Percentiles rank a stretch among this genome's conserved stretches.
These are phyloP conservation scores for Cybosia mesomella DNA, from an alignment of 2,888 invertebrate species.

Conservation along the genomic window DNA sequence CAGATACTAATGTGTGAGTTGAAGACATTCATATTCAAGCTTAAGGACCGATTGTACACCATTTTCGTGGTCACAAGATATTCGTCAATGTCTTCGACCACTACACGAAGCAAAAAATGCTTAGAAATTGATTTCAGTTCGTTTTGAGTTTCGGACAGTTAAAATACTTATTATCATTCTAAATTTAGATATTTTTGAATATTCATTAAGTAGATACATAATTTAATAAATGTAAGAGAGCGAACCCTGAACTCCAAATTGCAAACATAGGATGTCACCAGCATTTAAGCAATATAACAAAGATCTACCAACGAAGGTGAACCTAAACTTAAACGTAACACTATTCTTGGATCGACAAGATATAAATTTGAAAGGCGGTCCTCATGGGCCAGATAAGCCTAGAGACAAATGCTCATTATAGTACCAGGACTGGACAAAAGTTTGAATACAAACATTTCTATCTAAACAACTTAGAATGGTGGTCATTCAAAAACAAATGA, in stretches of 20 bases:
- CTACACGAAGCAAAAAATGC: constrained; percentile 1
- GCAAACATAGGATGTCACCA: too few species aligned
- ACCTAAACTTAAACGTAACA: too few species aligned
- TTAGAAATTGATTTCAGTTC: constrained; percentile 8
- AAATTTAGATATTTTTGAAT: not conserved
- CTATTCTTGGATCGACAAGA: too few species aligned
- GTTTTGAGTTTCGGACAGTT: not conserved
- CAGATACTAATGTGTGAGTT: constrained; percentile 54
- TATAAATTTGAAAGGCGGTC: too few species aligned
- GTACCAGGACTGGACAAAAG: too few species aligned
- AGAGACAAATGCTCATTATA: too few species aligned
- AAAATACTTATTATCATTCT: not conserved
- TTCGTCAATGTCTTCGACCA: constrained; percentile 15
- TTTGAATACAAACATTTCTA: not conserved
- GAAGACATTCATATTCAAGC: constrained; percentile 38
- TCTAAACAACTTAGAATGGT: not conserved
- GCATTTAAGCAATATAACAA: too few species aligned
- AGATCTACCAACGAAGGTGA: too few species aligned
- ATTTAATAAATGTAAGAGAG: not conserved
- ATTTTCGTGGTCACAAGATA: constrained; percentile 14
- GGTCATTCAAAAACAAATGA: constrained; percentile 2
- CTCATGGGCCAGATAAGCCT: too few species aligned
- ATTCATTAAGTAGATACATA: not conserved
- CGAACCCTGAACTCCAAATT: too few species aligned
- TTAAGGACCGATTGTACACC: constrained; percentile 22